phyloP scores from a whole-genome alignment of 2,797 vertebrate species.

The Peromyscus eremicus region DNA sequence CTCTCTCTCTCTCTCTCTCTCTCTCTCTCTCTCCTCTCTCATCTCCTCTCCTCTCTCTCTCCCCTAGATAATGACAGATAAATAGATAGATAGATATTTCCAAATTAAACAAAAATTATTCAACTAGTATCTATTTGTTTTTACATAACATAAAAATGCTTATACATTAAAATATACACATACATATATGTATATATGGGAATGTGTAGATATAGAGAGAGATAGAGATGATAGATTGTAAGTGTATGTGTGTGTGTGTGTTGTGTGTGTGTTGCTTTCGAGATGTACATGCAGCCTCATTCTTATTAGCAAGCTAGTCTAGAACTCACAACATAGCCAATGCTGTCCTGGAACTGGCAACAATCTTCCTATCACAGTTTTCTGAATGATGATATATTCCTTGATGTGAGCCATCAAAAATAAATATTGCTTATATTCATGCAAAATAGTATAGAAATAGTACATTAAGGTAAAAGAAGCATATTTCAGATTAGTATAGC shows the following conservation, averaged over 20 bases:
- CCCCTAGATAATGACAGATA: too few relatives aligned
- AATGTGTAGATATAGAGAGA: neutral
- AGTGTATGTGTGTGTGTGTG: too few relatives aligned
- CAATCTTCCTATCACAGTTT: neutral
- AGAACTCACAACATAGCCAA: neutral
- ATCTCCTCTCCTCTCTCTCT: too few relatives aligned
- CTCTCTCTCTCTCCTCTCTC: too few relatives aligned
- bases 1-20: too few relatives aligned
- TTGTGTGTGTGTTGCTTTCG: neutral
- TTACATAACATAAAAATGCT: slow-evolving; percentile 38
- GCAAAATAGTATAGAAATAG: neutral
- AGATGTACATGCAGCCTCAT: neutral
- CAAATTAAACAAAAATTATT: slow-evolving; percentile 17
- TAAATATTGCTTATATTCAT: neutral
- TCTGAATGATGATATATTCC: neutral
- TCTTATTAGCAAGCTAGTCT: neutral
- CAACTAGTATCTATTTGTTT: neutral
- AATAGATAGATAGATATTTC: neutral
- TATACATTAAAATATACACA: neutral
- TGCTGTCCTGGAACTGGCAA: neutral
- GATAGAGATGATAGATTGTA: neutral
- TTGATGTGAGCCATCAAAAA: neutral
- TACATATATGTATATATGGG: neutral
- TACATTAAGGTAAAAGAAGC: neutral
- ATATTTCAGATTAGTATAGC: neutral